phyloP scores from a whole-genome alignment of 2,113 vertebrate species.

The Lophius piscatorius region DNA sequence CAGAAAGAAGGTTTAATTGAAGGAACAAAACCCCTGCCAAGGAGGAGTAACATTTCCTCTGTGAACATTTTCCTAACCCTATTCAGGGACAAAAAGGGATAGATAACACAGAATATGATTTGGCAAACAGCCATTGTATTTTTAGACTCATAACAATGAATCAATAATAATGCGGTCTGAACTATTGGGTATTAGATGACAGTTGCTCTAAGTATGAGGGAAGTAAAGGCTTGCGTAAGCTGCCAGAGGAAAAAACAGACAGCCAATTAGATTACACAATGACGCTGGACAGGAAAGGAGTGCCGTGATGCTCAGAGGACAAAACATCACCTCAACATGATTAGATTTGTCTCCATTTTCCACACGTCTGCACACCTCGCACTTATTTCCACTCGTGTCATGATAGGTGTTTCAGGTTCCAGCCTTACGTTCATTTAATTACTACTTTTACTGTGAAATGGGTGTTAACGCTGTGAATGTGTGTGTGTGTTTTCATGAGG shows the following conservation, averaged over 20 bases:
- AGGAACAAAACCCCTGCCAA: slow-evolving; percentile 32
- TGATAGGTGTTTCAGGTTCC: slow-evolving; percentile 6
- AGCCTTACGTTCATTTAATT: slow-evolving; percentile 22
- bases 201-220: not conserved
- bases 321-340: slow-evolving; percentile 46
- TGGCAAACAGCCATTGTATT: too few relatives aligned
- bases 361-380: not conserved
- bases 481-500: not conserved
- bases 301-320: slow-evolving; percentile 4
- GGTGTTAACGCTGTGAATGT: not conserved
- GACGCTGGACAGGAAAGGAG: not conserved
- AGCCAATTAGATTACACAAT: slow-evolving; percentile 65
- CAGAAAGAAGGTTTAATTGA: slow-evolving; percentile 45
- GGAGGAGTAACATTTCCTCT: not conserved
- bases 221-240: too few relatives aligned
- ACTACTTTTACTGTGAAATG: slow-evolving; percentile 1
- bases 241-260: slow-evolving; percentile 18
- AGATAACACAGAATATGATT: too few relatives aligned
- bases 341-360: slow-evolving; percentile 6
- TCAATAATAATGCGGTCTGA: slow-evolving; percentile 20
- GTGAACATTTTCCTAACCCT: too few relatives aligned
- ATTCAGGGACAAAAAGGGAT: too few relatives aligned
- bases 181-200: not conserved
- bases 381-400: slow-evolving; percentile 19
- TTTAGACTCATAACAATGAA: not conserved